Percentiles rank a stretch among this genome's conserved stretches.
These are phyloP conservation scores for Laodelphax striatellus DNA, from an alignment of 1,140 invertebrate genomes.

Conservation along the genomic window DNA sequence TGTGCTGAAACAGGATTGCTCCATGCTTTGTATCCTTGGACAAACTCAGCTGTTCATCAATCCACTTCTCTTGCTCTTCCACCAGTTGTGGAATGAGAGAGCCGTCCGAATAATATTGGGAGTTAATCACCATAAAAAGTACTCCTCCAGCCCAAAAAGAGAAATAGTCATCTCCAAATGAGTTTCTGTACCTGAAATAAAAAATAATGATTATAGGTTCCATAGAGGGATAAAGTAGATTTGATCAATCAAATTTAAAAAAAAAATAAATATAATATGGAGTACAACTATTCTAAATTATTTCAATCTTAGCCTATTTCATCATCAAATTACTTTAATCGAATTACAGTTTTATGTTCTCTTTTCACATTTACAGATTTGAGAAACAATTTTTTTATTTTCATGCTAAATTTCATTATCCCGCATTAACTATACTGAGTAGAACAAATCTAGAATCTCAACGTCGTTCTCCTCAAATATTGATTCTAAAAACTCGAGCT, in stretches of 20 bases:
- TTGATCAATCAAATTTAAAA: too few species aligned
- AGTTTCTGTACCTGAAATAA: slow-evolving; percentile 28
- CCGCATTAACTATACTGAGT: too few species aligned
- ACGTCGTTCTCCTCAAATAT: too few species aligned
- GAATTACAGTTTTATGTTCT: too few species aligned
- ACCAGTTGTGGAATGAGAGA: slow-evolving; percentile 27
- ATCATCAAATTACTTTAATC: too few species aligned
- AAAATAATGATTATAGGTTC: not conserved
- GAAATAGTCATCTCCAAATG: slow-evolving; percentile 45
- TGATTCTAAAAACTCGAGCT: too few species aligned
- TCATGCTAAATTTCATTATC: too few species aligned
- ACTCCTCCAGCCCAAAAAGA: slow-evolving; percentile 40
- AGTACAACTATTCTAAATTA: not conserved
- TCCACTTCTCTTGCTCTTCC: slow-evolving; percentile 35
- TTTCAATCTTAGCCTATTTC: not conserved
- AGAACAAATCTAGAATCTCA: too few species aligned
- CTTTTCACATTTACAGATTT: too few species aligned
- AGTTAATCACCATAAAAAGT: slow-evolving; percentile 42
- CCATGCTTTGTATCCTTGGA: slow-evolving; percentile 11
- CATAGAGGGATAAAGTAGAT: not conserved
- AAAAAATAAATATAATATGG: not conserved
- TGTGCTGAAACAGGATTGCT: slow-evolving; percentile 43
- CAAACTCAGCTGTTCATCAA: slow-evolving; percentile 28
- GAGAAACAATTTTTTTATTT: too few species aligned
- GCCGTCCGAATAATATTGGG: slow-evolving; percentile 35